Conservation (phyloP, 2,113 vertebrate species). For the Neolamprologus sp. region DNA sequence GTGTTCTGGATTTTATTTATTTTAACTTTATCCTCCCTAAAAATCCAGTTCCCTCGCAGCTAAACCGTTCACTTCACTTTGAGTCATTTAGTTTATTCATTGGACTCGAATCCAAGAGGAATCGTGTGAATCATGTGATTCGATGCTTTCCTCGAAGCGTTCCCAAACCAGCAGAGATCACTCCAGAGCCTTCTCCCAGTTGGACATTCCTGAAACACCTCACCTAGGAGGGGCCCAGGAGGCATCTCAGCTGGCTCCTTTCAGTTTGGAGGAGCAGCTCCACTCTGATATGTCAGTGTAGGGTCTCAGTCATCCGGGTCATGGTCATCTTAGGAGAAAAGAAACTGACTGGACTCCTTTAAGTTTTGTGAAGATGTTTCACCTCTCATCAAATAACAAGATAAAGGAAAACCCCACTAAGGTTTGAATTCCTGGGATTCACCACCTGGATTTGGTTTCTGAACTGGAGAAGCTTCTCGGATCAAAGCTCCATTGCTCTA, state of each 20-base stretch:
- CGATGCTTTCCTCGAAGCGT: rapidly evolving
- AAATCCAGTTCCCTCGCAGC: rapidly evolving
- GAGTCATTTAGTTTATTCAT: background rate
- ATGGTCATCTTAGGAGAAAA: rapidly evolving
- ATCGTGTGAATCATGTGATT: rapidly evolving
- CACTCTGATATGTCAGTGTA: background rate
- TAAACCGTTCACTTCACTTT: background rate
- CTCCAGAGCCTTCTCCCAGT: background rate
- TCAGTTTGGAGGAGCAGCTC: background rate
- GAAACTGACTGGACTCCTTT: background rate
- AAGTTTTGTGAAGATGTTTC: background rate
- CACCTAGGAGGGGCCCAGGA: background rate
- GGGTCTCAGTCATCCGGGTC: background rate
- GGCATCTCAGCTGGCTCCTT: background rate
- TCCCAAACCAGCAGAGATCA: background rate
- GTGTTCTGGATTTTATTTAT: background rate
- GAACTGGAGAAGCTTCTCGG: background rate
- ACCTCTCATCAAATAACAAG: background rate
- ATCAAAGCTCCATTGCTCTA: rapidly evolving
- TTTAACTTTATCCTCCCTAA: background rate
- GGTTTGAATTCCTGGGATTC: rapidly evolving
- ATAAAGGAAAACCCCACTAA: background rate
- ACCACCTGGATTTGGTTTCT: rapidly evolving
- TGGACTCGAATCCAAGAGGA: rapidly evolving
- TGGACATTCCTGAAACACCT: background rate